A percentile compares a stretch with the other conserved stretches of the same genome.
phyloP scores from a whole-genome alignment of 2,797 vertebrate genomes.

The Enteromius fasciolatus region DNA sequence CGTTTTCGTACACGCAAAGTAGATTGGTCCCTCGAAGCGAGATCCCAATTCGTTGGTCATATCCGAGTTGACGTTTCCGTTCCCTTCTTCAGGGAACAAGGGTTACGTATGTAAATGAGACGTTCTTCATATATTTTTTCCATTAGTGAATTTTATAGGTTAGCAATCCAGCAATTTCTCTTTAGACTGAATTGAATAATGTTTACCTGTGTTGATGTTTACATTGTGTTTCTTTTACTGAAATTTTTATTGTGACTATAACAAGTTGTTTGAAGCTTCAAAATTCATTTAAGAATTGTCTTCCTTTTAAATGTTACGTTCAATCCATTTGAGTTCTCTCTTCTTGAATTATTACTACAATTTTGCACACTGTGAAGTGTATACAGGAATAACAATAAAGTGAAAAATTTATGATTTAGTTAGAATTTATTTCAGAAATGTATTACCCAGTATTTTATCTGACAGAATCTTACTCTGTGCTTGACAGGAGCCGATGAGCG shows the following conservation, averaged over 20 bases:
- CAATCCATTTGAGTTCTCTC: not conserved
- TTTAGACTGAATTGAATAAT: not conserved
- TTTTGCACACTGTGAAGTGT: not conserved
- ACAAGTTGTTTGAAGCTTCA: not conserved
- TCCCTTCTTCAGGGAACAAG: too few species aligned
- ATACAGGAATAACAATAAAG: not conserved
- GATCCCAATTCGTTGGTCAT: too few species aligned
- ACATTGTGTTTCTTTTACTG: not conserved
- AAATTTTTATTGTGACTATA: not conserved
- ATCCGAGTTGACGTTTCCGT: too few species aligned
- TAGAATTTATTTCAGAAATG: not conserved
- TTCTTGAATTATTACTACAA: not conserved
- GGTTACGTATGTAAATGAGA: too few species aligned
- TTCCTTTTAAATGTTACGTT: not conserved
- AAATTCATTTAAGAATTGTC: not conserved
- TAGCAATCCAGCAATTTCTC: not conserved
- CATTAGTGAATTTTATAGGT: not conserved
- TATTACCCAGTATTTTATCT: not conserved
- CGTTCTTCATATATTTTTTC: not conserved
- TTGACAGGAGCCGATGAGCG: constrained; percentile 94
- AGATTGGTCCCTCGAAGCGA: too few species aligned
- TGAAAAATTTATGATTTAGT: not conserved
- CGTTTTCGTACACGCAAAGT: too few species aligned
- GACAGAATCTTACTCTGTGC: constrained; percentile 43
- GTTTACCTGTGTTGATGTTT: not conserved